These are phyloP conservation scores for Lasioglossum lativentre DNA, from an alignment of 2,888 invertebrate species.

Conservation along the genomic window DNA sequence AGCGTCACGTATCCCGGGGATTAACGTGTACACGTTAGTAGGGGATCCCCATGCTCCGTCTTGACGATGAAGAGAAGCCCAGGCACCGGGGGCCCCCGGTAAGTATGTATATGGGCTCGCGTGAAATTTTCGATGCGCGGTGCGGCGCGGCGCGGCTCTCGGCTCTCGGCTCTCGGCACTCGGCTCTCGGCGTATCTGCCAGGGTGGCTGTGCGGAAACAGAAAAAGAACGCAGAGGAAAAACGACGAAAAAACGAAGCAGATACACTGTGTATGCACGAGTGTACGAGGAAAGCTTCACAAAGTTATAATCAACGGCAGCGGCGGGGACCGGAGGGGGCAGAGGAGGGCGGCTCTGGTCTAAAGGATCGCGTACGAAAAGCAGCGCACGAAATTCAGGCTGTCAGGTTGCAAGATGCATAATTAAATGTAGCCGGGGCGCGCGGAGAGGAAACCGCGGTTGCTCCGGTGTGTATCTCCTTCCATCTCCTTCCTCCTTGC, in stretches of 20 bases:
- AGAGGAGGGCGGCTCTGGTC: slow-evolving; percentile 29
- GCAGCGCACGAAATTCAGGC: slow-evolving; percentile 55
- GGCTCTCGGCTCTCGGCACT: neutral
- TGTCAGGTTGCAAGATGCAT: slow-evolving; percentile 56
- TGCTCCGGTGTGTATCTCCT: neutral
- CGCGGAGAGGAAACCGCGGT: slow-evolving; percentile 39
- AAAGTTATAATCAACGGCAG: slow-evolving; percentile 52
- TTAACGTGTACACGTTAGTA: slow-evolving; percentile 8
- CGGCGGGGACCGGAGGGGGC: neutral
- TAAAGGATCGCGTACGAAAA: slow-evolving; percentile 53
- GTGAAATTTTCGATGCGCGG: slow-evolving; percentile 17
- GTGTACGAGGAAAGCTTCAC: slow-evolving; percentile 30
- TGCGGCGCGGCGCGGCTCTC: neutral
- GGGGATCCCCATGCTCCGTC: neutral
- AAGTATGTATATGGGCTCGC: slow-evolving; percentile 4
- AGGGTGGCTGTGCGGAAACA: slow-evolving; percentile 10
- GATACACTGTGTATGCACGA: slow-evolving; percentile 17
- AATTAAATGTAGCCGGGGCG: slow-evolving; percentile 55
- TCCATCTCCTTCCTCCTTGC: neutral
- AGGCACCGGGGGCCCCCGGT: neutral
- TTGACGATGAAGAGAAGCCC: neutral
- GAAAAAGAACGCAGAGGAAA: slow-evolving; percentile 14
- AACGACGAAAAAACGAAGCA: neutral
- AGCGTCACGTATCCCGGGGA: slow-evolving; percentile 22
- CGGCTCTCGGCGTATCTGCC: neutral